These are phyloP conservation scores for Pseudorectes ferrugineus DNA, from an alignment of 2,113 vertebrate genomes.

Conservation along the genomic window DNA sequence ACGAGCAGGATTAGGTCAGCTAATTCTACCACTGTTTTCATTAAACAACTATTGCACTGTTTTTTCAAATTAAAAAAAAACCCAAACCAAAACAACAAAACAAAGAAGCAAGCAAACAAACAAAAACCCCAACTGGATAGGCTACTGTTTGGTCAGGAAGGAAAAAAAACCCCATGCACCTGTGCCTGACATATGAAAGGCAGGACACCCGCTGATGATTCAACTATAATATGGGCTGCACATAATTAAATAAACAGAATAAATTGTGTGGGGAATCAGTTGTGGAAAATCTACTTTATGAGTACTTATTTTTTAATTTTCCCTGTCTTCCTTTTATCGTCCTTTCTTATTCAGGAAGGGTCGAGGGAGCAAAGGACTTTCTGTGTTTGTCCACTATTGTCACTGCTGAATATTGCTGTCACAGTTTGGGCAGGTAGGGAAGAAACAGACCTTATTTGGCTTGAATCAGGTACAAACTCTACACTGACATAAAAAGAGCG, in stretches of 20 bases:
- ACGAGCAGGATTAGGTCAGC: background rate
- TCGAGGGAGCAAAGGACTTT: background rate
- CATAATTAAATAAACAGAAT: background rate
- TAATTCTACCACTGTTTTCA: background rate
- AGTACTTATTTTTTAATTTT: background rate
- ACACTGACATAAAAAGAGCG: accelerated
- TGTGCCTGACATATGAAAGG: background rate
- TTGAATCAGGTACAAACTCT: background rate
- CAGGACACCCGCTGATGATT: background rate
- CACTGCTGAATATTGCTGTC: background rate
- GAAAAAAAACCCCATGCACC: background rate
- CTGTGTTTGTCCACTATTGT: background rate
- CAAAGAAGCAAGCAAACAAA: background rate
- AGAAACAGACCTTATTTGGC: background rate
- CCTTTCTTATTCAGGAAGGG: background rate
- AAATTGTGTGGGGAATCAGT: background rate
- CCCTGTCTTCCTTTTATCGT: background rate
- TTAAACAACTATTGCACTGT: background rate
- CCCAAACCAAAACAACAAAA: background rate
- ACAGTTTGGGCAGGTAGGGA: background rate
- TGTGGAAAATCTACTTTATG: background rate
- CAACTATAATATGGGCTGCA: background rate
- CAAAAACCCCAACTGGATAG: background rate
- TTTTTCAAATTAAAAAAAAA: background rate
- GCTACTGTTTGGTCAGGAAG: background rate